Percentiles rank a stretch among this genome's conserved stretches.
phyloP scores from a whole-genome alignment of 2,797 vertebrate species.

The Chiroxiphia lanceolata region DNA sequence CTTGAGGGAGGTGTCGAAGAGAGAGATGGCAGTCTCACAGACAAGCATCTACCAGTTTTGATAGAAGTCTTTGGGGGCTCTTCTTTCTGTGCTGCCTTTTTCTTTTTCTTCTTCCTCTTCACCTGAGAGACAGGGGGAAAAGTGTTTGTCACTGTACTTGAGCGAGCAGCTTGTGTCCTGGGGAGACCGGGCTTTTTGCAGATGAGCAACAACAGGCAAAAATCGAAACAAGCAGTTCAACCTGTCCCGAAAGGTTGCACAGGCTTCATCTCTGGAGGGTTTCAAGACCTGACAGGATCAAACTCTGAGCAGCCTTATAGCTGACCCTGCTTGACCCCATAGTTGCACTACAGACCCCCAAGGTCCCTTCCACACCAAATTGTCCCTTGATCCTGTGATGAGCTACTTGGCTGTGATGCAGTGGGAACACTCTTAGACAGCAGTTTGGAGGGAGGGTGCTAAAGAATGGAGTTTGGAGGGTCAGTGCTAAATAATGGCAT shows the following conservation, averaged over 20 bases:
- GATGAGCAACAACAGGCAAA: not conserved
- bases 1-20: not conserved
- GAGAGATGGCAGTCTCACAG: not conserved
- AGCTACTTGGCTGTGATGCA: not conserved
- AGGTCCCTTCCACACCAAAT: not conserved
- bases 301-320: not conserved
- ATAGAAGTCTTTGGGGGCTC: not conserved
- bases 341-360: rapidly evolving
- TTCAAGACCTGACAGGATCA: not conserved
- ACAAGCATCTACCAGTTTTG: not conserved
- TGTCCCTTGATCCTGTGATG: not conserved
- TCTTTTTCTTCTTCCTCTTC: not conserved
- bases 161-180: not conserved
- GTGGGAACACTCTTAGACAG: not conserved
- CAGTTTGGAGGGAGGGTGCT: not conserved
- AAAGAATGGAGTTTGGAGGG: not conserved
- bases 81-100: not conserved
- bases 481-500: not conserved
- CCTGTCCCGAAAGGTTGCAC: not conserved
- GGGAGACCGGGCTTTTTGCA: not conserved
- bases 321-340: not conserved
- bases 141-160: not conserved
- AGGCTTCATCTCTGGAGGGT: not conserved
- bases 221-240: not conserved
- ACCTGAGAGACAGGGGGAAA: not conserved